A percentile compares a stretch with the other conserved stretches of the same genome.
phyloP scores from a whole-genome alignment of 2,888 invertebrate species.

The Brachylomia viminalis region DNA sequence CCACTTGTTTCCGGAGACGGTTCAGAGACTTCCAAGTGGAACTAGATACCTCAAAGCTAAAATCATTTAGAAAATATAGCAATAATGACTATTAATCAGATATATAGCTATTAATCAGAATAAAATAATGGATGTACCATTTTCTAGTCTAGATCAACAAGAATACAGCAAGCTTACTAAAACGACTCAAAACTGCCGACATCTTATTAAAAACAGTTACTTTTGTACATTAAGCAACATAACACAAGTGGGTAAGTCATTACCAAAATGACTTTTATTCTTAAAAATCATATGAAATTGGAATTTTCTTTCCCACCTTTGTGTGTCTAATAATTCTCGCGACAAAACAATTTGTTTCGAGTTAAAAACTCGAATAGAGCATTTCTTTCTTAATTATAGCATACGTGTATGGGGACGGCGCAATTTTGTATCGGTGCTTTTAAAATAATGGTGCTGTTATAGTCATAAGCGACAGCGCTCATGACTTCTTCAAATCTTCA shows the following conservation, averaged over 20 bases:
- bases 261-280: slow-evolving; percentile 58
- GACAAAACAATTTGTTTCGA: slow-evolving; percentile 76
- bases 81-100: not conserved
- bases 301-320: slow-evolving; percentile 66
- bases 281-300: slow-evolving; percentile 52
- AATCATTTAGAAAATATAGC: not conserved
- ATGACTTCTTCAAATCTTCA: not conserved
- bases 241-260: slow-evolving; percentile 51
- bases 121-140: slow-evolving; percentile 15
- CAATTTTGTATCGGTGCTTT: slow-evolving; percentile 55
- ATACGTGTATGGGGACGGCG: slow-evolving; percentile 62
- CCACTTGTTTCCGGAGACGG: not conserved
- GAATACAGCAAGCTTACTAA: not conserved
- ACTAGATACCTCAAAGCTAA: not conserved
- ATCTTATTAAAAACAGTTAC: slow-evolving; percentile 65
- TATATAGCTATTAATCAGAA: not conserved
- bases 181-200: slow-evolving; percentile 40
- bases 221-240: slow-evolving; percentile 45
- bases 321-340: slow-evolving; percentile 65
- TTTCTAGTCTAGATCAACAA: slow-evolving; percentile 28
- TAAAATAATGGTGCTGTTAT: slow-evolving; percentile 30
- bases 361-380: slow-evolving; percentile 77
- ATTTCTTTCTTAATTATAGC: slow-evolving; percentile 81
- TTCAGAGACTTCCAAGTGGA: not conserved
- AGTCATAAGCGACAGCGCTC: slow-evolving; percentile 34